Evolutionary conservation across 2,113 vertebrate genomes (phyloP), one percentile per base, ranked within the genome.

Genomic region (Marcusenius ussheri): DNA sequence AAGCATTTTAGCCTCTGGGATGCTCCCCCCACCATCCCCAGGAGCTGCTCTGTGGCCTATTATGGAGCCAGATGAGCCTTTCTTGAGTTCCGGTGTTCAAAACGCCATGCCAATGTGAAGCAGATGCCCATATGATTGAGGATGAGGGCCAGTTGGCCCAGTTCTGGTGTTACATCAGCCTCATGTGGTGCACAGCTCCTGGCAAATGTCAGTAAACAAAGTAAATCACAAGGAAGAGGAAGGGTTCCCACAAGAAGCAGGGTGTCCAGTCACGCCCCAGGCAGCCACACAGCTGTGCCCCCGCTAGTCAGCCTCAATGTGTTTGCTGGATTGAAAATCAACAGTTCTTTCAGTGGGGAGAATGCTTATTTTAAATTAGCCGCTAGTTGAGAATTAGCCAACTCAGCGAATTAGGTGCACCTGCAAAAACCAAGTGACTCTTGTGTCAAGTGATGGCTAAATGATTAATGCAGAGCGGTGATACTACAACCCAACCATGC

Each of bases 111-210:
- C 89, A 66, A 92, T 93, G 62, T 91, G 92, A 93, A 94, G 90
- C 91, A 94, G 90, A 92, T 91, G 91, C 89, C 88, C 91, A 93
- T 93, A 89, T 92, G 89, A 90, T 91, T 91, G 92, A 92, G 92
- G 7, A 35, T 83, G 92, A 90, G 88, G 89, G 66, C 77, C 92
- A 92, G 91, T 95, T 92, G 85, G 62, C 93, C 42, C 17, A 51
- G 62, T 84, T 84, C 45, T 83, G 77, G 7, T 39, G 39, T 8
- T 42, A 21, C 83, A 47, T 47, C 83, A 84, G 45, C 83, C 92
- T 93, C 91, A 93, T 87, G 85, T 50, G n/a, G 49, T 31, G 24
- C 24, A 35, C 31, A 80, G 74, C 74, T 53, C 39, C 49, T 51
- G 85, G 42, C 3, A 1, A 24, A 50, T 62, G 87, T 21, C 35